These are phyloP conservation scores for Plemyria rubiginata DNA, from an alignment of 2,888 invertebrate species.

Conservation along the genomic window DNA sequence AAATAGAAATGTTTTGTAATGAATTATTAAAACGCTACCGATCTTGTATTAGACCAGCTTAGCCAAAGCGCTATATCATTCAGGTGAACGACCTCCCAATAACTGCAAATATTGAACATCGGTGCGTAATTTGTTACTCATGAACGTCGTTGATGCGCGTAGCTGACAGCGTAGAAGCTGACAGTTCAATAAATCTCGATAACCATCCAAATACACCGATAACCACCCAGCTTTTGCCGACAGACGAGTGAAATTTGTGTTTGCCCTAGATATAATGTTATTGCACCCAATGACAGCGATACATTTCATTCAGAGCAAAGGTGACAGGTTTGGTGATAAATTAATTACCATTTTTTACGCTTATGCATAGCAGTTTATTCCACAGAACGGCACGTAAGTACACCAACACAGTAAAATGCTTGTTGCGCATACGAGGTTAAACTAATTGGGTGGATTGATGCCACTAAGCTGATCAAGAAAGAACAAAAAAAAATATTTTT, in stretches of 20 bases:
- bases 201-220: background rate
- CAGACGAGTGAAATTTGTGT: background rate
- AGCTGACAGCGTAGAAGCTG: background rate
- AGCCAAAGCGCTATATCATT: slow-evolving; percentile 42
- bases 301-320: no score
- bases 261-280: no score
- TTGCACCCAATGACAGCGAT: no score
- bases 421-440: no score
- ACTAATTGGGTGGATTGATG: no score
- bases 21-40: slow-evolving; percentile 28
- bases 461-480: no score
- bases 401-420: no score
- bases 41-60: slow-evolving; percentile 26
- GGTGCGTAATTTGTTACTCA: slow-evolving; percentile 36
- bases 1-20: background rate
- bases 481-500: no score
- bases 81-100: slow-evolving; percentile 54
- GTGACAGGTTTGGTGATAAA: no score
- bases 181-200: background rate
- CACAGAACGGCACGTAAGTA: no score
- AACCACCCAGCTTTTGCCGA: background rate
- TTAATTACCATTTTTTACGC: no score
- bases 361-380: no score
- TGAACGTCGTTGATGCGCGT: slow-evolving; percentile 18
- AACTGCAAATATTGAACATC: slow-evolving; percentile 52